Evolutionary conservation across 2,888 invertebrate species (phyloP).

Genomic region (Leptinotarsa peninsularis): DNA sequence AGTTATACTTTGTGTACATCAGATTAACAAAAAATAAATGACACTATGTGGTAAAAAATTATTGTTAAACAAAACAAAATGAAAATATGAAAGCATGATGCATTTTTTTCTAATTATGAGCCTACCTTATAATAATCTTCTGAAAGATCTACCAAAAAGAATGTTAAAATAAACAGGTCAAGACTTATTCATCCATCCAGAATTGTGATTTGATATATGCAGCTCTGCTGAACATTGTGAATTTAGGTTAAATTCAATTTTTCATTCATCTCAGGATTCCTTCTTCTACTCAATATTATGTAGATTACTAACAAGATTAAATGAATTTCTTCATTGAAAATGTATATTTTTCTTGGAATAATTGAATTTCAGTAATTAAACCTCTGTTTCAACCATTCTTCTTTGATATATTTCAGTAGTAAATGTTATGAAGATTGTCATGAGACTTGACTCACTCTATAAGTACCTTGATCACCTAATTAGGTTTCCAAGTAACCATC

Average conservation of each 20-base stretch:
- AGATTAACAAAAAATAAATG: background rate
- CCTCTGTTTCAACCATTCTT: too few relatives aligned
- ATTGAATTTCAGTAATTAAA: too few relatives aligned
- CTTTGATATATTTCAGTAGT: background rate
- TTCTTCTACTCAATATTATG: too few relatives aligned
- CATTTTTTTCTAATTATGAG: too few relatives aligned
- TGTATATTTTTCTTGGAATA: too few relatives aligned
- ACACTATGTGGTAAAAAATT: slow-evolving; percentile 3
- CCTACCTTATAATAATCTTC: background rate
- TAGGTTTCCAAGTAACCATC: slow-evolving; percentile 79
- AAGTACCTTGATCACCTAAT: slow-evolving; percentile 40
- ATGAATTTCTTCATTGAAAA: too few relatives aligned
- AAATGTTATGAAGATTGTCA: slow-evolving; percentile 10
- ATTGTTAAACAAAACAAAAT: background rate
- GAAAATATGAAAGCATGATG: background rate
- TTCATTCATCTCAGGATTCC: too few relatives aligned
- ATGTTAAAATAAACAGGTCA: slow-evolving; percentile 12
- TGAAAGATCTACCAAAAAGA: background rate
- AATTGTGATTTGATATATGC: too few relatives aligned
- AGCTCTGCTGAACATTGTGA: background rate
- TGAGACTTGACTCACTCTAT: slow-evolving; percentile 8
- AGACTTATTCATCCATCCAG: background rate
- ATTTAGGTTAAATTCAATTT: background rate
- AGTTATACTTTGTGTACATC: too few relatives aligned
- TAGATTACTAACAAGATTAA: too few relatives aligned